phyloP scores from a whole-genome alignment of 2,797 vertebrate species.

The Anomalospiza imberbis region DNA sequence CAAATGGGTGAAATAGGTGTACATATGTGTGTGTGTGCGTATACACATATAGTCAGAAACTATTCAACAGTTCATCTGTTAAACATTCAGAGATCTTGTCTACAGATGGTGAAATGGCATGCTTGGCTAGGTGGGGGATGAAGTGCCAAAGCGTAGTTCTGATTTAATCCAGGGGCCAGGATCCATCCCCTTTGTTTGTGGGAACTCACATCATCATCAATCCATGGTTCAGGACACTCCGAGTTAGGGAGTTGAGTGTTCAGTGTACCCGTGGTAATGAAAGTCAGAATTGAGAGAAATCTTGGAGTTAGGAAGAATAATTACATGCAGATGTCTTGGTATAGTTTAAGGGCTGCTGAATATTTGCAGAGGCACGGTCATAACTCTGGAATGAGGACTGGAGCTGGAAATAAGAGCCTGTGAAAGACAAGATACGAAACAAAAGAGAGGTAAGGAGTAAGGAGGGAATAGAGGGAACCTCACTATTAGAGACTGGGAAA shows the following conservation, averaged over 20 bases:
- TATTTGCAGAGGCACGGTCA: neutral
- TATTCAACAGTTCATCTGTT: neutral
- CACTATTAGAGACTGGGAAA: neutral
- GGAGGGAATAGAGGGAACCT: neutral
- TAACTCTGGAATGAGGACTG: neutral
- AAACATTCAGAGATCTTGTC: neutral
- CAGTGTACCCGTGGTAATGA: neutral
- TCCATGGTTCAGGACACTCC: neutral
- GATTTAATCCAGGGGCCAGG: neutral
- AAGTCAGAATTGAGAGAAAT: neutral
- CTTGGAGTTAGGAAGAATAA: neutral
- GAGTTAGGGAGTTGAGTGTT: neutral
- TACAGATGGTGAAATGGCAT: neutral
- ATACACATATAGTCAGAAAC: neutral
- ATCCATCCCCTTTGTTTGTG: neutral
- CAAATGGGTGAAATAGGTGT: neutral
- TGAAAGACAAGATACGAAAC: neutral
- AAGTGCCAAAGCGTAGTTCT: neutral
- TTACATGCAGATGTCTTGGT: neutral
- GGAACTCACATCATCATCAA: neutral
- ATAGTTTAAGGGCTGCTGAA: neutral
- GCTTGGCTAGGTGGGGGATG: neutral
- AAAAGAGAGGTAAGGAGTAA: neutral
- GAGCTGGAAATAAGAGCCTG: neutral
- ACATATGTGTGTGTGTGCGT: rapidly evolving